Evolutionary conservation across 37 sponge, comb jelly and placozoan species (phyloP).

Genomic region (Beroe ovata): DNA sequence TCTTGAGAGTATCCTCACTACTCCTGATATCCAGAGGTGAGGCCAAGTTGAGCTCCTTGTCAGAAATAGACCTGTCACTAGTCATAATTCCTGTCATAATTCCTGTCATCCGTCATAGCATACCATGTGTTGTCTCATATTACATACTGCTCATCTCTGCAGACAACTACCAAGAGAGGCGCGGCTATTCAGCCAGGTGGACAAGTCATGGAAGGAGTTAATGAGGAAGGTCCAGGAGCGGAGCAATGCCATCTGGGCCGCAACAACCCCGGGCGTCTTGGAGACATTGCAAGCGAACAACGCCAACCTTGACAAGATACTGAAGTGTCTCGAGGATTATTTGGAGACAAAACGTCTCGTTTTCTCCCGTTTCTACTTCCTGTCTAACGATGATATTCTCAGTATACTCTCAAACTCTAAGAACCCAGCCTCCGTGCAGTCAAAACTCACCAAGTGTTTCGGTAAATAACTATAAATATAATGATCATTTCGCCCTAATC

Average conservation of each 20-base stretch:
- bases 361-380: constrained; percentile 80
- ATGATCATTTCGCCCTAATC: no score
- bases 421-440: constrained; percentile 70
- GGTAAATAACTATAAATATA: neutral
- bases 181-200: constrained; percentile 74
- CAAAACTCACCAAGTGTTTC: constrained; percentile 47
- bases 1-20: constrained; percentile 77
- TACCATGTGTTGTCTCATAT: no score
- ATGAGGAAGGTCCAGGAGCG: constrained; percentile 70
- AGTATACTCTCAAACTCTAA: constrained; percentile 75
- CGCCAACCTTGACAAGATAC: constrained; percentile 76
- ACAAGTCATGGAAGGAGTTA: constrained; percentile 77
- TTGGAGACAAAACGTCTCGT: constrained; percentile 75
- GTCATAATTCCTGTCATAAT: no score
- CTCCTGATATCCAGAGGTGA: constrained; percentile 74
- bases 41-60: no score
- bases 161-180: constrained; percentile 74
- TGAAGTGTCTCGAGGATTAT: constrained; percentile 79
- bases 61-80: no score
- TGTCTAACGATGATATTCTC: constrained; percentile 77
- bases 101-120: no score
- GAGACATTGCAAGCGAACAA: constrained; percentile 70
- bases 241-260: constrained; percentile 72
- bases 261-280: constrained; percentile 75
- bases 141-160: no score